These are phyloP conservation scores for Chalcis sispes DNA, from an alignment of 2,888 invertebrate species.

Conservation along the genomic window DNA sequence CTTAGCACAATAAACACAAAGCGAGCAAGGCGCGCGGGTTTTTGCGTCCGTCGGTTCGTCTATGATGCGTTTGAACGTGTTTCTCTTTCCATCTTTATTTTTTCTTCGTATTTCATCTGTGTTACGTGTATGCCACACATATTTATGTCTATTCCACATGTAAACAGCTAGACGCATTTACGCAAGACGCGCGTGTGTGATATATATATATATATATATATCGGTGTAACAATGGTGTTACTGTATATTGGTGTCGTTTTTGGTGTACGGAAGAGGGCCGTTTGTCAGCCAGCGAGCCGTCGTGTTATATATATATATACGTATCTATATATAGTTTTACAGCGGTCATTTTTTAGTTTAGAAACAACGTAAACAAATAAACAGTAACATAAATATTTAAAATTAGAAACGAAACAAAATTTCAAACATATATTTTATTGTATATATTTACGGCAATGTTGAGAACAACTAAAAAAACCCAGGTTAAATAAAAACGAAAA, in stretches of 20 bases:
- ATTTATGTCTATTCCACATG: too few relatives aligned
- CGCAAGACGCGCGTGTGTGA: background rate
- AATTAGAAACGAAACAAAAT: background rate
- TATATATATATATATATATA: too few relatives aligned
- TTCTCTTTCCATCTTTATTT: background rate
- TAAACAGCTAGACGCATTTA: too few relatives aligned
- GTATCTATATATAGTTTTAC: conserved; percentile 30
- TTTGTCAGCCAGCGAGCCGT: conserved; percentile 57
- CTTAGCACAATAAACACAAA: too few relatives aligned
- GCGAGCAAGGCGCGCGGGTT: too few relatives aligned
- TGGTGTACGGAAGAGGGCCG: conserved; percentile 59
- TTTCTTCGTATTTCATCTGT: background rate
- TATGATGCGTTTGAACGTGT: too few relatives aligned
- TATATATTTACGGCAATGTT: background rate
- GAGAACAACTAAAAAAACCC: background rate
- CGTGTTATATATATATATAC: conserved; percentile 36
- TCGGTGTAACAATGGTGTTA: conserved; percentile 9
- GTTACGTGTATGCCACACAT: too few relatives aligned
- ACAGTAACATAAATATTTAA: conserved; percentile 20
- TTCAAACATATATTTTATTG: background rate
- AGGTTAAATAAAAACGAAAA: background rate
- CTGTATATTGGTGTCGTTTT: conserved; percentile 12
- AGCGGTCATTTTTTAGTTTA: conserved; percentile 38
- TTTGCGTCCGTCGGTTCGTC: too few relatives aligned
- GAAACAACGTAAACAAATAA: conserved; percentile 10